phyloP scores from a whole-genome alignment of 1,140 invertebrate species.

The Drosophila bocki region DNA sequence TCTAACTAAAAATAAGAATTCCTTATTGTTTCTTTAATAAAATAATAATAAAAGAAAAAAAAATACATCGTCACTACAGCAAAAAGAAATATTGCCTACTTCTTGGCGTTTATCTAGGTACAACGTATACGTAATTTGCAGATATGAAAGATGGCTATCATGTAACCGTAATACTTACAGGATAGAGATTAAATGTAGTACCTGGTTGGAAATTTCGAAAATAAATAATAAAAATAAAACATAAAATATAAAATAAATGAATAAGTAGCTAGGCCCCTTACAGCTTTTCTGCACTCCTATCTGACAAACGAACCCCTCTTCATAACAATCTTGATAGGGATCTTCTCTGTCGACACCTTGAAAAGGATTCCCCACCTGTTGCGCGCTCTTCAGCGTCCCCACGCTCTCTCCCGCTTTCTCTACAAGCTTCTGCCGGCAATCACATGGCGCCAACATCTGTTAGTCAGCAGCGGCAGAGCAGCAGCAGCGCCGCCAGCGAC shows the following conservation, averaged over 20 bases:
- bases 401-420: conserved; percentile 13
- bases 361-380: conserved; percentile 29
- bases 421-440: conserved; percentile 17
- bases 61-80: background rate
- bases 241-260: too few relatives aligned
- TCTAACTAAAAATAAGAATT: too few relatives aligned
- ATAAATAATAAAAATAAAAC: background rate
- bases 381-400: background rate
- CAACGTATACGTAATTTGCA: background rate
- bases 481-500: conserved; percentile 33
- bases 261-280: background rate
- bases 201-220: too few relatives aligned
- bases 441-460: conserved; percentile 49
- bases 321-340: background rate
- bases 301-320: background rate
- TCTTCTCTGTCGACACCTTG: conserved; percentile 9
- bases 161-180: background rate
- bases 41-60: background rate
- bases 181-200: too few relatives aligned
- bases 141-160: background rate
- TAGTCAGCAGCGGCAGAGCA: conserved; percentile 47
- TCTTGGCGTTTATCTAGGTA: background rate
- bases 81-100: background rate
- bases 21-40: too few relatives aligned
- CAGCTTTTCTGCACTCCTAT: background rate